Conservation (phyloP, 2,113 vertebrate species). For the Nibea coibor region DNA sequence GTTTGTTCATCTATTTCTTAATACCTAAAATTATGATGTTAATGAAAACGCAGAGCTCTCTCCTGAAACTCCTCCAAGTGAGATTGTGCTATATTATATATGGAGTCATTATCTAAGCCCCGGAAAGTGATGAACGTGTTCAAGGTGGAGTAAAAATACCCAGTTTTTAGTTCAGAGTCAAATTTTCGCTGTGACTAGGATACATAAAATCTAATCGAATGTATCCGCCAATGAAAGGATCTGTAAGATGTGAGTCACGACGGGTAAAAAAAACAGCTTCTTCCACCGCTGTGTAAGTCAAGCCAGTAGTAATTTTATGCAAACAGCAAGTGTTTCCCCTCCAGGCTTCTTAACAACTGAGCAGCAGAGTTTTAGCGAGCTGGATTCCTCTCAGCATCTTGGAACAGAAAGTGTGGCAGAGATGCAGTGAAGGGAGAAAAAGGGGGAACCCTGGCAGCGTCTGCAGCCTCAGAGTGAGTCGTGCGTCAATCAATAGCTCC, state of each 20-base stretch:
- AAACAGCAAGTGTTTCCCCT: conserved; percentile 54
- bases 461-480: conserved; percentile 58
- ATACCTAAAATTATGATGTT: background rate
- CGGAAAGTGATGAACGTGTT: conserved; percentile 12
- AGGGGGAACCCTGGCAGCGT: conserved; percentile 63
- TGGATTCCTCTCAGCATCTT: conserved; percentile 40
- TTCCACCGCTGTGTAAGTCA: conserved; percentile 19
- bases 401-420: conserved; percentile 46
- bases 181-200: background rate
- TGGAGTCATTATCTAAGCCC: conserved; percentile 15
- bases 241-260: conserved; percentile 8
- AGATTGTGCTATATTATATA: conserved; percentile 6
- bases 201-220: background rate
- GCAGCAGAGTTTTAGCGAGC: conserved; percentile 44
- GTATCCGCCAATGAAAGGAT: conserved; percentile 1
- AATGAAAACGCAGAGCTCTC: conserved; percentile 24
- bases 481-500: conserved; percentile 70
- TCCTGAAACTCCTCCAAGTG: conserved; percentile 23
- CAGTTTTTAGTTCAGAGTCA: background rate
- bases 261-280: conserved; percentile 12
- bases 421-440: conserved; percentile 38
- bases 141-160: background rate
- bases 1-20: conserved; percentile 3
- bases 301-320: conserved; percentile 50
- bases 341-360: conserved; percentile 34